phyloP scores from a whole-genome alignment of 2,113 vertebrate species.

The Gallinago paraguaiae region DNA sequence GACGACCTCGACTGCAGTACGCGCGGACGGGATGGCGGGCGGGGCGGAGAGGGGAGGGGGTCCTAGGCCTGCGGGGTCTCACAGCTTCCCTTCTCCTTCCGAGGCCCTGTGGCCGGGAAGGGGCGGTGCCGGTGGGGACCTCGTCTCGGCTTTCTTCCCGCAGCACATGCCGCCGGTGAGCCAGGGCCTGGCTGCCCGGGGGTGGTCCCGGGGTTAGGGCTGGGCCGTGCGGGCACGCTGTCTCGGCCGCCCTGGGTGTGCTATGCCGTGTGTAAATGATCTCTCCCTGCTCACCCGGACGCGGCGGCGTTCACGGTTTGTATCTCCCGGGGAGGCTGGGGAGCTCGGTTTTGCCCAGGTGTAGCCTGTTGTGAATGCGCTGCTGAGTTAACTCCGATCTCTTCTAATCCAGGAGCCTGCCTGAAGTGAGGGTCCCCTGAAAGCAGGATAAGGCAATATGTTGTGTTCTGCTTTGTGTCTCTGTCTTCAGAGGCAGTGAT shows the following conservation, averaged over 20 bases:
- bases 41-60: not conserved
- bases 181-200: accelerated
- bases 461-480: not conserved
- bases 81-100: no score
- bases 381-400: not conserved
- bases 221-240: no score
- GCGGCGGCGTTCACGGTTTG: accelerated
- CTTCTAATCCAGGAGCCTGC: not conserved
- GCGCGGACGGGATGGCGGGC: not conserved
- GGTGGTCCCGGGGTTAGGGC: accelerated
- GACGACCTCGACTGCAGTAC: constrained; percentile 57
- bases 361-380: not conserved
- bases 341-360: accelerated
- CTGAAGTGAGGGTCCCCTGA: not conserved
- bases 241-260: not conserved
- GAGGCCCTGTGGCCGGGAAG: no score
- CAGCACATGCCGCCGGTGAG: no score
- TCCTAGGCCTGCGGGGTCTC: not conserved
- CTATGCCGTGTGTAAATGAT: no score
- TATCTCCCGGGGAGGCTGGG: accelerated
- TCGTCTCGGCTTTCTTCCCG: not conserved
- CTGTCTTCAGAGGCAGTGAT: not conserved
- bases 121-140: no score
- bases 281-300: accelerated
- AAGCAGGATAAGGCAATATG: not conserved